Evolutionary conservation across 1,140 invertebrate genomes (phyloP).

Genomic region (Drosophila serrata): DNA sequence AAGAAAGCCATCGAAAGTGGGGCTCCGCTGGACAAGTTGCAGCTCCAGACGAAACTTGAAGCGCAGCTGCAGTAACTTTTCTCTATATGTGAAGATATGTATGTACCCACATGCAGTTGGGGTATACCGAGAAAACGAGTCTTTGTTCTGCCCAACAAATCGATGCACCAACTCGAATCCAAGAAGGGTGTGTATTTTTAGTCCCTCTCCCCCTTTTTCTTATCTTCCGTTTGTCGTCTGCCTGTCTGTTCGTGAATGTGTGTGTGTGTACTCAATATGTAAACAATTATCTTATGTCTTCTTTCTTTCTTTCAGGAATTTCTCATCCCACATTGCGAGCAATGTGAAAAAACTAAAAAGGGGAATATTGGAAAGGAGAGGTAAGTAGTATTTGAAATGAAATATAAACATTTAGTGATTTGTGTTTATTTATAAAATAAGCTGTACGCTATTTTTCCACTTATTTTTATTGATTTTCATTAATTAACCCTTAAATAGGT

Average conservation of each 20-base stretch:
- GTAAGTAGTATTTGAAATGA: slow-evolving; percentile 21
- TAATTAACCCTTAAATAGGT: background rate
- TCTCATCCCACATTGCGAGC: background rate
- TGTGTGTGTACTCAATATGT: slow-evolving; percentile 12
- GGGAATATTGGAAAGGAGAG: background rate
- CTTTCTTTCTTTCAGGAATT: slow-evolving; percentile 14
- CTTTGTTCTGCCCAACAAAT: slow-evolving; percentile 62
- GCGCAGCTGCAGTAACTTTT: slow-evolving; percentile 73
- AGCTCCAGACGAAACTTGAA: slow-evolving; percentile 58
- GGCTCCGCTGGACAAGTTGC: slow-evolving; percentile 63
- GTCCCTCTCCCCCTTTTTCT: slow-evolving; percentile 5
- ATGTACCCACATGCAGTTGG: slow-evolving; percentile 38
- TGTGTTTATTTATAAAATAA: background rate
- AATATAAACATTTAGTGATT: background rate
- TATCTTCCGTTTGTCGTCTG: slow-evolving; percentile 32
- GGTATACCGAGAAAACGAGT: slow-evolving; percentile 79
- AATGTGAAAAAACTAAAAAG: background rate
- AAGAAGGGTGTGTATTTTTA: slow-evolving; percentile 76
- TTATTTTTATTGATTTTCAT: background rate
- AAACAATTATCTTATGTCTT: slow-evolving; percentile 33
- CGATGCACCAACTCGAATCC: slow-evolving; percentile 33
- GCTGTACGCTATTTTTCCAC: background rate
- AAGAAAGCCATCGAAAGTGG: slow-evolving; percentile 47
- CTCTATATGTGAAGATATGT: slow-evolving; percentile 52
- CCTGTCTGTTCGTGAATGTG: slow-evolving; percentile 14